Conservation (phyloP, 1,140 invertebrate genomes). For the Drosophila suzukii region DNA sequence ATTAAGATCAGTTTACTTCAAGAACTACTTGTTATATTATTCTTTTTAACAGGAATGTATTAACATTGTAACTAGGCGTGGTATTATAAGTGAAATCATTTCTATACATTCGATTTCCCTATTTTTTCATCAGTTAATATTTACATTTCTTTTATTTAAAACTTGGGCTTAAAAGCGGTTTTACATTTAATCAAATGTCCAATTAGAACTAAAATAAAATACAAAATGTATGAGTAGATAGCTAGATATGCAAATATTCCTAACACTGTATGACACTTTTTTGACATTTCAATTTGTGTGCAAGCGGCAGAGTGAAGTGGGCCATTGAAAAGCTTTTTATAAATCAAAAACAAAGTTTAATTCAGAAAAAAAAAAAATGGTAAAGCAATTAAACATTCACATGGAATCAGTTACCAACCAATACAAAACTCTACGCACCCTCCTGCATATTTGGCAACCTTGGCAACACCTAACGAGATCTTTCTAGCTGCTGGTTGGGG, state of each 20-base stretch:
- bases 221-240: background rate
- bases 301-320: background rate
- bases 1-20: no score
- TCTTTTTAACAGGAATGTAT: no score
- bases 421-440: background rate
- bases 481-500: background rate
- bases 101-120: no score
- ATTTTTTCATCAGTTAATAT: no score
- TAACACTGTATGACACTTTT: background rate
- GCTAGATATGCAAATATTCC: background rate
- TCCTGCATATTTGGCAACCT: background rate
- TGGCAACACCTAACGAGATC: constrained; percentile 9
- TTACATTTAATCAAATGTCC: no score
- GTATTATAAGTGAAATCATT: no score
- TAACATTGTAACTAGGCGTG: no score
- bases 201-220: no score
- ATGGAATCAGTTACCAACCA: background rate
- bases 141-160: no score
- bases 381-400: background rate
- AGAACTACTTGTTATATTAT: no score
- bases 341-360: background rate
- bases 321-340: background rate
- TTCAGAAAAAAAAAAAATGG: background rate
- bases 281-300: background rate
- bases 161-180: no score